phyloP scores from a whole-genome alignment of 2,888 invertebrate genomes.

The Colletes collaris region DNA sequence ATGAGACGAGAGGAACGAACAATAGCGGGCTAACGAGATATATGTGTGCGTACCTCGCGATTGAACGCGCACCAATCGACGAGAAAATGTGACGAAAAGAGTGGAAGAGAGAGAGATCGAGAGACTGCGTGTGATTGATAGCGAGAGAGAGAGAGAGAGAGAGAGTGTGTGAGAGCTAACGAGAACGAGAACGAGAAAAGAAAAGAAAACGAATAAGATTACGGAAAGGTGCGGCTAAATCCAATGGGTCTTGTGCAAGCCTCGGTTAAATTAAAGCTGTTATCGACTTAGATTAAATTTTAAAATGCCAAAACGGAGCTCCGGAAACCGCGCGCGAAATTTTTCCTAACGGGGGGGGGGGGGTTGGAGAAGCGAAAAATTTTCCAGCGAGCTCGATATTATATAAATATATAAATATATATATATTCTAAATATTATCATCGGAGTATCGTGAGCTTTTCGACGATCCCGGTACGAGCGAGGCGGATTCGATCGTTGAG shows the following conservation, averaged over 20 bases:
- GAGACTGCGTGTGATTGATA: background rate
- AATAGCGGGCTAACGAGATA: slow-evolving; percentile 46
- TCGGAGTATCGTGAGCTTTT: slow-evolving; percentile 25
- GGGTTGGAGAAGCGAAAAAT: slow-evolving; percentile 28
- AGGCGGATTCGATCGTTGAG: slow-evolving; percentile 52
- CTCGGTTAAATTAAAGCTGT: slow-evolving; percentile 77
- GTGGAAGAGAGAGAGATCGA: slow-evolving; percentile 20
- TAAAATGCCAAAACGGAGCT: slow-evolving; percentile 12
- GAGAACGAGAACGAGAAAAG: background rate
- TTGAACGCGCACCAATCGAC: slow-evolving; percentile 10
- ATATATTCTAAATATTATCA: too few relatives aligned
- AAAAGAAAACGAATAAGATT: slow-evolving; percentile 3
- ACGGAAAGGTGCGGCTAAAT: slow-evolving; percentile 68
- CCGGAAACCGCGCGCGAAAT: slow-evolving; percentile 50
- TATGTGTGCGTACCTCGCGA: slow-evolving; percentile 32
- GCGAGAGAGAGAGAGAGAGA: background rate
- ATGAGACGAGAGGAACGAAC: slow-evolving; percentile 40
- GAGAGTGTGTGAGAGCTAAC: slow-evolving; percentile 4
- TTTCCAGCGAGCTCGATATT: slow-evolving; percentile 2
- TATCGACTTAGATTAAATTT: slow-evolving; percentile 77
- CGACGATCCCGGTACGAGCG: slow-evolving; percentile 54
- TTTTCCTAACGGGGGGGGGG: slow-evolving; percentile 54
- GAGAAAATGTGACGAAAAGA: too few relatives aligned
- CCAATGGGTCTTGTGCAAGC: slow-evolving; percentile 80
- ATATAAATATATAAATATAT: slow-evolving; percentile 44